phyloP scores from a whole-genome alignment of 2,113 vertebrate species.

The Aegithalos caudatus region DNA sequence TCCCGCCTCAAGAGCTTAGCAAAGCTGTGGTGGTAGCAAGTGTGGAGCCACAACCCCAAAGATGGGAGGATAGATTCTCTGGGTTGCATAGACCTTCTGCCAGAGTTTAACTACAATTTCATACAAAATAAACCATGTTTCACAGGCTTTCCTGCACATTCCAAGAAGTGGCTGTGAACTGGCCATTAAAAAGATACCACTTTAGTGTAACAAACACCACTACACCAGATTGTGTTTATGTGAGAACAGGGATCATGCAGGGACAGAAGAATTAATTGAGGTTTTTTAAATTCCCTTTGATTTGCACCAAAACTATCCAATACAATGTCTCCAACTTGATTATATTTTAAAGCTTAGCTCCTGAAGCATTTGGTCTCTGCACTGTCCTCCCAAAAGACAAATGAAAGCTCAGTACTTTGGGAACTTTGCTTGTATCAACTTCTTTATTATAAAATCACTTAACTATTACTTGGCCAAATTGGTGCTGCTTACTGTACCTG shows the following conservation, averaged over 20 bases:
- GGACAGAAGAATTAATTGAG: not conserved
- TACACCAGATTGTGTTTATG: not conserved
- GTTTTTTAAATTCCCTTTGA: constrained; percentile 18
- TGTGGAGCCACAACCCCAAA: not conserved
- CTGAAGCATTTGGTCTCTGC: not conserved
- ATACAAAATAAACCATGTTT: not conserved
- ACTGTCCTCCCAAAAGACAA: not conserved
- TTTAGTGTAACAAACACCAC: not conserved
- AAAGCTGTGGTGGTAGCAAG: not conserved
- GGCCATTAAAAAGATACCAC: not conserved
- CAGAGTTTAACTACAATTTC: not conserved
- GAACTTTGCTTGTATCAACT: not conserved
- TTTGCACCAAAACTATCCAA: not conserved
- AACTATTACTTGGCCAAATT: not conserved
- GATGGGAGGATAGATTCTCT: not conserved
- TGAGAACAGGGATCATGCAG: not conserved
- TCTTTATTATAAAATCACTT: not conserved
- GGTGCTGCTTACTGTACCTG: not conserved
- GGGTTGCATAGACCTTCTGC: not conserved
- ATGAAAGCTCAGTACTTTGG: not conserved
- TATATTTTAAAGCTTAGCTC: not conserved
- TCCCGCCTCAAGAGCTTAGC: not conserved
- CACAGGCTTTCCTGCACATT: not conserved
- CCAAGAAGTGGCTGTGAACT: not conserved
- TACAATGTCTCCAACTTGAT: not conserved